Conservation (phyloP, 2,888 invertebrate genomes). For the Drosophila kambysellisi region DNA sequence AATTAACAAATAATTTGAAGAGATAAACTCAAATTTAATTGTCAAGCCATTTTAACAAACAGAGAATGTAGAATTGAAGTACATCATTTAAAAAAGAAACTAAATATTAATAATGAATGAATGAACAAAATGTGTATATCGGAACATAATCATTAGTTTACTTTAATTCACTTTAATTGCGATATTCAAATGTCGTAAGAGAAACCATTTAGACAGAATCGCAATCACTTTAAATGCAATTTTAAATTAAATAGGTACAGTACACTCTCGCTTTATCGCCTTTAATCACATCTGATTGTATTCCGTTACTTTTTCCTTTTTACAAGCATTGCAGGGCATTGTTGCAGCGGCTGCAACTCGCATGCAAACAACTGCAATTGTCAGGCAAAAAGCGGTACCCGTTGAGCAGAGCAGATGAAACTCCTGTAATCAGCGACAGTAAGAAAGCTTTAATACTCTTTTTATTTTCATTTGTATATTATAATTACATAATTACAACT, state of each 20-base stretch:
- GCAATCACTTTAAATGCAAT: not conserved
- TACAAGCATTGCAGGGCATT: conserved; percentile 22
- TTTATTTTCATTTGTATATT: not conserved
- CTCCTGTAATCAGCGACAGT: conserved; percentile 42
- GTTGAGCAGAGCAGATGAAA: conserved; percentile 33
- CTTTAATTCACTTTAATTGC: not conserved
- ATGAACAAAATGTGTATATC: not conserved
- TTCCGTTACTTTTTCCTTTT: conserved; percentile 4
- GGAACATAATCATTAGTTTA: not conserved
- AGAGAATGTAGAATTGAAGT: not conserved
- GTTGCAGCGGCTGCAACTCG: conserved; percentile 26
- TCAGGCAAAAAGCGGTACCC: not conserved
- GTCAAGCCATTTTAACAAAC: not conserved
- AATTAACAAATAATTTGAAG: conserved; percentile 29
- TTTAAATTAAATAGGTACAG: conserved; percentile 14
- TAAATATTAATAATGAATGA: not conserved
- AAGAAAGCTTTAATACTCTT: conserved; percentile 28
- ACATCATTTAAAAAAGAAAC: not conserved
- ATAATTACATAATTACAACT: not conserved
- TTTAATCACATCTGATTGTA: conserved; percentile 41
- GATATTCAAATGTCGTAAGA: not conserved
- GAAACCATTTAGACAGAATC: not conserved
- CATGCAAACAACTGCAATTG: conserved; percentile 34
- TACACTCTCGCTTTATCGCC: not conserved
- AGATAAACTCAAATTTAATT: conserved; percentile 6